phyloP scores from a whole-genome alignment of 2,797 vertebrate species.

The Rhinogobio ventralis region DNA sequence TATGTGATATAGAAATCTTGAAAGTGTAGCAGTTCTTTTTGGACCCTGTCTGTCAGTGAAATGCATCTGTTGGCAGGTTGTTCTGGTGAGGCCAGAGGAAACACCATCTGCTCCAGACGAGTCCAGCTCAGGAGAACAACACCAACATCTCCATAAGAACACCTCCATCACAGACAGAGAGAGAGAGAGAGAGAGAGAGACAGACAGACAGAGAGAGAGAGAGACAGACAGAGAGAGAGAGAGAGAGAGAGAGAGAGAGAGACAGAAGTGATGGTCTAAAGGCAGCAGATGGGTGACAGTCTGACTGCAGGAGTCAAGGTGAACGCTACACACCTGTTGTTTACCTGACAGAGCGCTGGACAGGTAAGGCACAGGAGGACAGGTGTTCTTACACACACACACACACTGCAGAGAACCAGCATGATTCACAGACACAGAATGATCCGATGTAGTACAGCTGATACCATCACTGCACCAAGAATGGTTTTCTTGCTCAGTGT shows the following conservation, averaged over 20 bases:
- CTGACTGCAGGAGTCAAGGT: conserved; percentile 48
- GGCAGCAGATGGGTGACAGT: conserved; percentile 44
- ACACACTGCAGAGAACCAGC: not conserved
- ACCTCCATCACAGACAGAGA: not conserved
- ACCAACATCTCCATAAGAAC: not conserved
- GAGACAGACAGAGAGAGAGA: conserved; percentile 49
- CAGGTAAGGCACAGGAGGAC: conserved; percentile 25
- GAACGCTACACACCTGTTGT: conserved; percentile 49
- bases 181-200: not conserved
- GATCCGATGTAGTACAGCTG: not conserved
- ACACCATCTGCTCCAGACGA: conserved; percentile 2
- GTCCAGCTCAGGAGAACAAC: not conserved
- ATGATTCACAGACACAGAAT: not conserved
- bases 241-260: conserved; percentile 40
- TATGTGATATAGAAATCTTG: too few species aligned
- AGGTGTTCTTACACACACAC: conserved; percentile 21
- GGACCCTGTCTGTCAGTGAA: not conserved
- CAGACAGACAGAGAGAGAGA: rapidly evolving
- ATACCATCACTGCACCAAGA: not conserved
- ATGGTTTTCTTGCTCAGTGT: too few species aligned
- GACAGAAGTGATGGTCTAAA: conserved; percentile 28
- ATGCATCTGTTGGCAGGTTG: not conserved
- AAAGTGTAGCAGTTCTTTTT: too few species aligned
- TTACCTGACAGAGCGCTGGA: conserved; percentile 40
- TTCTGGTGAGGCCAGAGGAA: not conserved